phyloP scores from a whole-genome alignment of 2,113 vertebrate genomes.

The Eira barbara region DNA sequence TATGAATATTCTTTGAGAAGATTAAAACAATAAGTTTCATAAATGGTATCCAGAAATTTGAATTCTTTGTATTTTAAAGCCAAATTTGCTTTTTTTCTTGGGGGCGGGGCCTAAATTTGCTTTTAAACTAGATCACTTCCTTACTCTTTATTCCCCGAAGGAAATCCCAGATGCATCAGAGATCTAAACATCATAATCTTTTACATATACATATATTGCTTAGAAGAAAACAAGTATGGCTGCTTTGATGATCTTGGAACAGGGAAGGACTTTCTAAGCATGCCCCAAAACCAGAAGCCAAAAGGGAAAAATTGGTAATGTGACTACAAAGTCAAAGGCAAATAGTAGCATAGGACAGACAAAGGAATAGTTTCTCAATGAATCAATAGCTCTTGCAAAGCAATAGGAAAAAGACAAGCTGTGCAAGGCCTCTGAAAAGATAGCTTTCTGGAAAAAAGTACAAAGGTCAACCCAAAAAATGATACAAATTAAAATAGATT shows the following conservation, averaged over 20 bases:
- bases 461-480: background rate
- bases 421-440: background rate
- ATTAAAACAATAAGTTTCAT: conserved; percentile 17
- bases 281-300: background rate
- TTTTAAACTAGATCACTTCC: background rate
- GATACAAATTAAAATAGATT: background rate
- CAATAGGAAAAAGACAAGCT: background rate
- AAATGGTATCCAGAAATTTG: conserved; percentile 22
- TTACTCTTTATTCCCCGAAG: background rate
- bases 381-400: background rate
- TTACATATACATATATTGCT: background rate
- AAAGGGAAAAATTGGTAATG: background rate
- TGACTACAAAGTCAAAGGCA: background rate
- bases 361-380: background rate
- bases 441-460: background rate
- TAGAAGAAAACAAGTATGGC: background rate
- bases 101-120: background rate
- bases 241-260: background rate
- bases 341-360: background rate
- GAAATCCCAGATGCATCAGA: background rate
- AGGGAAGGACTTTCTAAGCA: background rate
- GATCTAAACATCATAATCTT: background rate
- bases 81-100: background rate
- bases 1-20: conserved; percentile 42
- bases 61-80: conserved; percentile 38